phyloP scores from a whole-genome alignment of 2,888 invertebrate genomes.

The Branchellion lobata region DNA sequence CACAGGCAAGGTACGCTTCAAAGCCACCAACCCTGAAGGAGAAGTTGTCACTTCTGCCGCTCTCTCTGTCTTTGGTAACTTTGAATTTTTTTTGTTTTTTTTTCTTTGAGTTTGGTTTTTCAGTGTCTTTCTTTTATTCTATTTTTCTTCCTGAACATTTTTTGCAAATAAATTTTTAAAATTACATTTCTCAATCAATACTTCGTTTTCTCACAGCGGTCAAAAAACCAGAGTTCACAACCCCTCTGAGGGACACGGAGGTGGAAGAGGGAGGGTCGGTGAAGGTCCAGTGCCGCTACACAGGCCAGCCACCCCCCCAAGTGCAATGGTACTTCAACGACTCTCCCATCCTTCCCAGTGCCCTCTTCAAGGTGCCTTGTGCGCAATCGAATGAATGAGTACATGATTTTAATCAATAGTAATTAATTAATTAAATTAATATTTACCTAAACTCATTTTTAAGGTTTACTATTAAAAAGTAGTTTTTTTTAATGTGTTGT shows the following conservation, averaged over 20 bases:
- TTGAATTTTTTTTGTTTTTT: no score
- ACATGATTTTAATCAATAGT: neutral
- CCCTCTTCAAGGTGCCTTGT: conserved; percentile 54
- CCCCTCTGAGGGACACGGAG: conserved; percentile 56
- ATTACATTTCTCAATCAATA: neutral
- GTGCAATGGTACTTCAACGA: conserved; percentile 63
- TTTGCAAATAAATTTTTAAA: neutral
- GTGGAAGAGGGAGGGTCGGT: conserved; percentile 59
- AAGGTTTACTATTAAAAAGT: no score
- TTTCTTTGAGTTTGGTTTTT: neutral
- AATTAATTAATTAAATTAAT: neutral
- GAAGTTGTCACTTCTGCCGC: conserved; percentile 56
- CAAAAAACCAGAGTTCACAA: conserved; percentile 61
- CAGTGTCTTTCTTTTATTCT: neutral
- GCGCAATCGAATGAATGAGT: neutral
- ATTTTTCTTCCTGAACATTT: no score
- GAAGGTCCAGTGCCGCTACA: conserved; percentile 58
- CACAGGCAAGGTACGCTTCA: conserved; percentile 66
- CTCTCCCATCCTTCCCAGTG: conserved; percentile 58
- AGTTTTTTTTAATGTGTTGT: no score
- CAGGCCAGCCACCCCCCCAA: conserved; percentile 61
- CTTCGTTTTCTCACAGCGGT: conserved; percentile 65
- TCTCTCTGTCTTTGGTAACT: conserved; percentile 71
- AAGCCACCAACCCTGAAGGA: conserved; percentile 59
- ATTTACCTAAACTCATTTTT: no score